Conservation (phyloP, 1,140 invertebrate species). For the Brachionus asplanchnoidis region DNA sequence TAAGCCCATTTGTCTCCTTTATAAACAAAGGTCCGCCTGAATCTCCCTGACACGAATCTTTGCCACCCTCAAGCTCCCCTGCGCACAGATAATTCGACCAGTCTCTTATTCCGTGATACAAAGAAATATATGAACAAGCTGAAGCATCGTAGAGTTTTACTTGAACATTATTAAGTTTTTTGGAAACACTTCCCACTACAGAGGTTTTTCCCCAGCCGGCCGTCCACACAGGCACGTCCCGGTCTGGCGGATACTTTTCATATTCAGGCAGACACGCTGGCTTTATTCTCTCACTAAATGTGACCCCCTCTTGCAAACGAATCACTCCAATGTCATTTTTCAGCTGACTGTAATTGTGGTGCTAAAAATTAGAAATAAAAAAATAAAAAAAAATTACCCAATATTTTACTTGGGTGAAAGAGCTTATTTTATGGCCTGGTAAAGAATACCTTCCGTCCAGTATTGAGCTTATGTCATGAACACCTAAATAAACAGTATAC, state of each 20-base stretch:
- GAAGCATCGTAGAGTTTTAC: not conserved
- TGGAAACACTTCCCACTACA: not conserved
- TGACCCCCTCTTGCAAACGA: not conserved
- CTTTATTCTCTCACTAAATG: not conserved
- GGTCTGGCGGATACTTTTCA: not conserved
- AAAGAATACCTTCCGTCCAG: not conserved
- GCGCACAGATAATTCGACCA: slow-evolving; percentile 26
- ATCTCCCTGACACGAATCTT: slow-evolving; percentile 40
- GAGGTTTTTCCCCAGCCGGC: slow-evolving; percentile 19
- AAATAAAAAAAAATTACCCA: not conserved
- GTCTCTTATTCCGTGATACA: not conserved
- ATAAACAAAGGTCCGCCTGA: not conserved
- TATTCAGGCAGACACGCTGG: not conserved
- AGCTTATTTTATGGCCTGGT: not conserved
- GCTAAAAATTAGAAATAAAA: not conserved
- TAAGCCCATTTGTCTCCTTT: not conserved
- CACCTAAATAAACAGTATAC: slow-evolving; percentile 29
- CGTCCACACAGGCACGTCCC: not conserved
- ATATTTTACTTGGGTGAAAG: not conserved
- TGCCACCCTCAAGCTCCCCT: not conserved
- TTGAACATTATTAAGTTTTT: slow-evolving; percentile 9
- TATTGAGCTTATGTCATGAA: not conserved
- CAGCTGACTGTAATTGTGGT: not conserved
- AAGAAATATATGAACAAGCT: not conserved
- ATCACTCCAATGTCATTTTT: slow-evolving; percentile 28